Conservation (phyloP, 2,888 invertebrate species). For the Cephus pygmeus region DNA sequence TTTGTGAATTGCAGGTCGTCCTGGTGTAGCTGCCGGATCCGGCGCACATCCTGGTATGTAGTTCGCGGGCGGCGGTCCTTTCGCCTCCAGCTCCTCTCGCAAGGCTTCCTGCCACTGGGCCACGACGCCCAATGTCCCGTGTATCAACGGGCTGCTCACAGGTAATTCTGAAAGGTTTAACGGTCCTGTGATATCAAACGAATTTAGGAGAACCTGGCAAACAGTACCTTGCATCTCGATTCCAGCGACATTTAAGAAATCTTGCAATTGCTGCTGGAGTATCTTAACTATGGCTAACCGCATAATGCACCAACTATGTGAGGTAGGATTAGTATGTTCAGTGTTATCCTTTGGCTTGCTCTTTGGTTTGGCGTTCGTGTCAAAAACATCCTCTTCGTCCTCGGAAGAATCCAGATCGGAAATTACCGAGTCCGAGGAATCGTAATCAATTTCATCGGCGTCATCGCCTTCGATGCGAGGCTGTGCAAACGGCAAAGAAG, state of each 20-base stretch:
- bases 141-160: slow-evolving; percentile 92
- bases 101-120: slow-evolving; percentile 90
- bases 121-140: slow-evolving; percentile 86
- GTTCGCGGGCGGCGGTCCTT: slow-evolving; percentile 83
- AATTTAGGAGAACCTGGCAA: not conserved
- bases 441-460: slow-evolving; percentile 83
- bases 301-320: slow-evolving; percentile 96
- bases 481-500: slow-evolving; percentile 66
- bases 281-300: slow-evolving; percentile 89
- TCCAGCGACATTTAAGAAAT: slow-evolving; percentile 89
- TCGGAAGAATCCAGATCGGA: slow-evolving; percentile 82
- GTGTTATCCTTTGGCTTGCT: slow-evolving; percentile 73
- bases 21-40: slow-evolving; percentile 71
- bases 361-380: slow-evolving; percentile 66
- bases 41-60: slow-evolving; percentile 93
- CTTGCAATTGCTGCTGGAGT: slow-evolving; percentile 84
- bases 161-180: slow-evolving; percentile 79
- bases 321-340: slow-evolving; percentile 93
- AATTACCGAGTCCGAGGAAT: slow-evolving; percentile 84
- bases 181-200: not conserved
- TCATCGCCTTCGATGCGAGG: slow-evolving; percentile 71
- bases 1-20: slow-evolving; percentile 88
- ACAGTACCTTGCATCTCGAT: slow-evolving; percentile 85
- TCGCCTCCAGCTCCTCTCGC: slow-evolving; percentile 79
- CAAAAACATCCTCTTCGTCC: slow-evolving; percentile 85